These are phyloP conservation scores for Drosophila asahinai DNA, from an alignment of 1,140 invertebrate species.

Conservation along the genomic window DNA sequence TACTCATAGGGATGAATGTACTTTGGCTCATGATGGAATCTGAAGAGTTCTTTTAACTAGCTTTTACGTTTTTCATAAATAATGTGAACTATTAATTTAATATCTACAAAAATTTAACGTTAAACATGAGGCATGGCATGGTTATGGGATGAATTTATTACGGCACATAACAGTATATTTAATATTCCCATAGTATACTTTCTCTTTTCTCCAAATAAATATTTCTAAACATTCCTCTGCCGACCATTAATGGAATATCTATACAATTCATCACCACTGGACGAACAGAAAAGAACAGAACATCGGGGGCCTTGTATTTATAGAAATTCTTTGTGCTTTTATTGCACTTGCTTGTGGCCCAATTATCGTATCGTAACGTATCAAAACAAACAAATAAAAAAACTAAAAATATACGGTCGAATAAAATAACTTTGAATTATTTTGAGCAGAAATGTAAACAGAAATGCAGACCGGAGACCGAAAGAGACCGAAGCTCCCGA, in stretches of 20 bases:
- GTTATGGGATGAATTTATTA: neutral
- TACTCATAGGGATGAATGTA: no score
- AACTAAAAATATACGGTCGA: conserved; percentile 6
- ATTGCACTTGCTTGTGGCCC: conserved; percentile 24
- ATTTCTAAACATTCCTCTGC: neutral
- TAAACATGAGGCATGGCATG: no score
- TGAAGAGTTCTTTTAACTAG: no score
- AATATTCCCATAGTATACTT: neutral
- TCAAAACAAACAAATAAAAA: conserved; percentile 29
- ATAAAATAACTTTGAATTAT: conserved; percentile 20
- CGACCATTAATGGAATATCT: conserved; percentile 6
- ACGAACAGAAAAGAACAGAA: neutral
- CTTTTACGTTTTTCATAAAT: no score
- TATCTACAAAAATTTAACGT: neutral
- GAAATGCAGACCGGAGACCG: neutral
- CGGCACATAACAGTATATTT: no score
- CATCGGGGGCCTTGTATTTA: conserved; percentile 6
- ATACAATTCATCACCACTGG: conserved; percentile 16
- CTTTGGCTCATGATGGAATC: no score
- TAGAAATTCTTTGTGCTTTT: conserved; percentile 31
- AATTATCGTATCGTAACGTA: conserved; percentile 24
- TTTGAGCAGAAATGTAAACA: conserved; percentile 28
- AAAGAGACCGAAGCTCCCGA: neutral
- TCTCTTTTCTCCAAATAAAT: neutral
- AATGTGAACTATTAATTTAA: neutral